A percentile compares a stretch with the other conserved stretches of the same genome.
These are phyloP conservation scores for Lasioglossum marginatum DNA, from an alignment of 2,888 invertebrate genomes.

Conservation along the genomic window DNA sequence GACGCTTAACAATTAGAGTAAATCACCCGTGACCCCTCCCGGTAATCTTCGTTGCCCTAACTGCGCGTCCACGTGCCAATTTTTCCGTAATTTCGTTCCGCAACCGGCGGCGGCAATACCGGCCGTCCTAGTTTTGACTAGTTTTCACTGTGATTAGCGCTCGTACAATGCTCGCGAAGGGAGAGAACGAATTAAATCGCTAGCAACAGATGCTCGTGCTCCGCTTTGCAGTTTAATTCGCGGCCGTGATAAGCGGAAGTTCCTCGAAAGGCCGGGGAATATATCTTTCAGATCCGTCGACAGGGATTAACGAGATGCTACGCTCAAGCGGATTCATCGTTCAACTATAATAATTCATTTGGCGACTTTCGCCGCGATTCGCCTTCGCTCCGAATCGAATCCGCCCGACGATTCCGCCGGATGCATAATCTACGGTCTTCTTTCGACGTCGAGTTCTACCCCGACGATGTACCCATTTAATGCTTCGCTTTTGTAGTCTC, in stretches of 20 bases:
- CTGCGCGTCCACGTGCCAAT: conserved; percentile 57
- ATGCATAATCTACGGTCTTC: background rate
- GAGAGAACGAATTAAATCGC: conserved; percentile 68
- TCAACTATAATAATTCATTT: conserved; percentile 11
- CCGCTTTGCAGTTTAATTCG: conserved; percentile 69
- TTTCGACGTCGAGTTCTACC: background rate
- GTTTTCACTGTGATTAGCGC: conserved; percentile 58
- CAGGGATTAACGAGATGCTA: conserved; percentile 45
- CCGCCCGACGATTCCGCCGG: too few species aligned
- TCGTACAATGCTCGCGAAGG: conserved; percentile 42
- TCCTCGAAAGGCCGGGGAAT: conserved; percentile 56
- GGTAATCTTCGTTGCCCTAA: conserved; percentile 19
- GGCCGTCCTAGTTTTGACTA: conserved; percentile 63
- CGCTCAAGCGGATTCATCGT: conserved; percentile 25
- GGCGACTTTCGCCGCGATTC: conserved; percentile 9
- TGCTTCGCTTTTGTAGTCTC: background rate
- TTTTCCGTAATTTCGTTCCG: conserved; percentile 60
- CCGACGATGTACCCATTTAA: background rate
- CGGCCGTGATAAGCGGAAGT: conserved; percentile 66
- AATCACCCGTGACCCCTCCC: conserved; percentile 31
- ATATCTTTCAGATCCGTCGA: conserved; percentile 56
- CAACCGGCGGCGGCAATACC: conserved; percentile 46
- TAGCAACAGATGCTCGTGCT: conserved; percentile 69
- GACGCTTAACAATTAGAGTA: conserved; percentile 58
- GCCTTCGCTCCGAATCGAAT: background rate